phyloP scores from a whole-genome alignment of 2,888 invertebrate species.

The Escarpia spicata region DNA sequence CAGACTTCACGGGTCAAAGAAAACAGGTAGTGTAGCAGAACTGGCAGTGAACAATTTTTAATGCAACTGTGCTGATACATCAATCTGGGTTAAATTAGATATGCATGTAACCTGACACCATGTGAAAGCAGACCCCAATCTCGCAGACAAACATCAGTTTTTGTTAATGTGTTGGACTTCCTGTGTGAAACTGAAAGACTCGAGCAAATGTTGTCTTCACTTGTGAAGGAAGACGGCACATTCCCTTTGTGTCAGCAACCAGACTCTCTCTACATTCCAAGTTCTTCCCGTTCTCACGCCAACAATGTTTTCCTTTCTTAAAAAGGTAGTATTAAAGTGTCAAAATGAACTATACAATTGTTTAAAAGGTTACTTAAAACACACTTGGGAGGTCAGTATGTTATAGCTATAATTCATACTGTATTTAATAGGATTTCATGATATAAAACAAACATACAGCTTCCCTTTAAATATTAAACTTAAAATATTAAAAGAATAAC shows the following conservation, averaged over 20 bases:
- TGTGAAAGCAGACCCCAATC: neutral
- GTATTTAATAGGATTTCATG: too few relatives aligned
- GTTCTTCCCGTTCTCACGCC: too few relatives aligned
- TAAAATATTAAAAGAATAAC: too few relatives aligned
- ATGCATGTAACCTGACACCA: neutral
- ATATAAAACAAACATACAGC: too few relatives aligned
- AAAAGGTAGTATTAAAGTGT: too few relatives aligned
- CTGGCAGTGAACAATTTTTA: neutral
- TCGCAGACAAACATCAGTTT: neutral
- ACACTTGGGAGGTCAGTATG: too few relatives aligned
- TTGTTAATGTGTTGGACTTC: neutral
- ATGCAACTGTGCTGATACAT: neutral
- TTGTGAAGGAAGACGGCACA: neutral
- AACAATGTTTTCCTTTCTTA: too few relatives aligned
- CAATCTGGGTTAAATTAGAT: neutral
- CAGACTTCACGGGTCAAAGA: neutral
- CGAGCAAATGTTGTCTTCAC: neutral
- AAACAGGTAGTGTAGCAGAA: neutral
- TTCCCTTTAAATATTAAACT: too few relatives aligned
- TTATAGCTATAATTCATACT: too few relatives aligned
- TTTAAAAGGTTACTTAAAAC: too few relatives aligned
- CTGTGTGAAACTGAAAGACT: neutral
- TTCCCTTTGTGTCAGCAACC: neutral
- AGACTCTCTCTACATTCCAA: too few relatives aligned
- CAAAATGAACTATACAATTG: too few relatives aligned